Conservation (phyloP, 2,888 invertebrate genomes). For the Dichetophora obliterata region DNA sequence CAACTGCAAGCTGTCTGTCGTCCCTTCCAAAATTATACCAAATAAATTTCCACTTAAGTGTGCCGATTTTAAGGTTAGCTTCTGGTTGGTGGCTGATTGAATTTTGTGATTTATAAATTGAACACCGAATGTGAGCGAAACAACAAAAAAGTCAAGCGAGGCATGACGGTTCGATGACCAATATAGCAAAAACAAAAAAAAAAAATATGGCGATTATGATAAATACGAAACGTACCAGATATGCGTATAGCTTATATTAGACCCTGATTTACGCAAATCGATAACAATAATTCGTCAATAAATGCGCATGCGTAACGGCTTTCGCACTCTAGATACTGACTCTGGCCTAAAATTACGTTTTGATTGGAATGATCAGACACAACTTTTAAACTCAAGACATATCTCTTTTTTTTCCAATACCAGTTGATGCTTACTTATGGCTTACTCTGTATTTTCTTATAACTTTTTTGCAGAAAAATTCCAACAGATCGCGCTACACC, state of each 20-base stretch:
- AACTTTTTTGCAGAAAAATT: too few species aligned
- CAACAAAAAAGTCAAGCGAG: background rate
- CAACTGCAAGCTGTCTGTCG: background rate
- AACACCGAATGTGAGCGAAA: background rate
- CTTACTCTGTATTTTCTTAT: background rate
- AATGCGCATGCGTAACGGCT: conserved; percentile 37
- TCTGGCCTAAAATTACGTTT: background rate
- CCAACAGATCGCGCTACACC: conserved; percentile 2
- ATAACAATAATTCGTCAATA: conserved; percentile 26
- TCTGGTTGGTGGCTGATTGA: conserved; percentile 39
- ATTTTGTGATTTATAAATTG: conserved; percentile 20
- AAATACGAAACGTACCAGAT: background rate
- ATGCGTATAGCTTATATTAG: conserved; percentile 21
- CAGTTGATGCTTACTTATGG: background rate
- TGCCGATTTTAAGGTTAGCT: conserved; percentile 5
- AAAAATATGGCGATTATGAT: background rate
- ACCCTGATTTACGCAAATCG: conserved; percentile 40
- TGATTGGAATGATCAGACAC: background rate
- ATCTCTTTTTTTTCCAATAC: background rate
- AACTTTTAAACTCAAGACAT: too few species aligned
- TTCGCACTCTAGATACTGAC: conserved; percentile 1
- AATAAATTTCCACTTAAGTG: conserved; percentile 33
- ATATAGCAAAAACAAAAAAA: background rate
- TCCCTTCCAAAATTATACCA: background rate
- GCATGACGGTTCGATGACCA: background rate